phyloP scores from a whole-genome alignment of 2,797 vertebrate species.

The Takifugu rubripes region DNA sequence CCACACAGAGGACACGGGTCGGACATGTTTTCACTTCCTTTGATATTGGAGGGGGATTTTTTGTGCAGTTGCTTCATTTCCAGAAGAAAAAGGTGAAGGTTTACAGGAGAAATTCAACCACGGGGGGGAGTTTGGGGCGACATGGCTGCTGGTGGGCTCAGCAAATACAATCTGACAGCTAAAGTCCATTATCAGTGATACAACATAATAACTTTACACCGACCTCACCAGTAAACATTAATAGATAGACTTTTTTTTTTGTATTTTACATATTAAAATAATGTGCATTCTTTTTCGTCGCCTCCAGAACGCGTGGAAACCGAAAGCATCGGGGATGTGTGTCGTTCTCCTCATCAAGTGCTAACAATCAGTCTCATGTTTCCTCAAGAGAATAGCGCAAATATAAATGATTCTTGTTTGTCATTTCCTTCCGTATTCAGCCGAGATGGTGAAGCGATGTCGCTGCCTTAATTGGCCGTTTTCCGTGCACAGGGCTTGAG shows the following conservation, averaged over 20 bases:
- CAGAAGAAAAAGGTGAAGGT: conserved; percentile 15
- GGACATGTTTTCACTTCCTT: conserved; percentile 30
- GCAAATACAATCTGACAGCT: conserved; percentile 72
- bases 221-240: conserved; percentile 78
- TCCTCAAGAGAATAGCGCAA: conserved; percentile 42
- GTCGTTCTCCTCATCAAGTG: conserved; percentile 54
- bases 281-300: conserved; percentile 62
- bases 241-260: conserved; percentile 75
- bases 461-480: conserved; percentile 18
- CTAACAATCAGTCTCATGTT: conserved; percentile 46
- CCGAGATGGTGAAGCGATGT: conserved; percentile 14
- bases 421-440: conserved; percentile 13
- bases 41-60: conserved; percentile 1
- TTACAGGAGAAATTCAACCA: conserved; percentile 33
- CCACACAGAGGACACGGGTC: conserved; percentile 40
- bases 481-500: conserved; percentile 34
- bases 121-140: conserved; percentile 36
- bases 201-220: conserved; percentile 76
- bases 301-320: conserved; percentile 44
- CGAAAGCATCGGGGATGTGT: conserved; percentile 41
- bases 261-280: conserved; percentile 81
- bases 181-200: conserved; percentile 65
- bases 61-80: conserved; percentile 11
- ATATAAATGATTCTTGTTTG: conserved; percentile 24
- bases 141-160: conserved; percentile 47